These are phyloP conservation scores for Drosophila leontia DNA, from an alignment of 1,140 invertebrate genomes.

Conservation along the genomic window DNA sequence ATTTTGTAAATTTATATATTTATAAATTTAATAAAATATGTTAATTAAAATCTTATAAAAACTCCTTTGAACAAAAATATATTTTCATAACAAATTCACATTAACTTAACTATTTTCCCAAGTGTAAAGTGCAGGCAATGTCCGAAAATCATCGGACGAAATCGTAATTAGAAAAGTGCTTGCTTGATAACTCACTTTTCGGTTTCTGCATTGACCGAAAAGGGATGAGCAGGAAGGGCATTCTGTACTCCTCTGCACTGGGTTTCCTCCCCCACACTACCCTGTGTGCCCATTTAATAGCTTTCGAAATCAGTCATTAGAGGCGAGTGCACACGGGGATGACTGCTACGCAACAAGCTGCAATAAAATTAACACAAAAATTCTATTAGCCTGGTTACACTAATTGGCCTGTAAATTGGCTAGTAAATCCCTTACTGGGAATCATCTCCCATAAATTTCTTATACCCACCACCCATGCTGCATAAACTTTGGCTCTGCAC, in stretches of 20 bases:
- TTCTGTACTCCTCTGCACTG: slow-evolving; percentile 5
- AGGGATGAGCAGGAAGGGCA: slow-evolving; percentile 3
- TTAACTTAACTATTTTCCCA: background rate
- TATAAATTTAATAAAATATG: too few species aligned
- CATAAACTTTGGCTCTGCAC: slow-evolving; percentile 17
- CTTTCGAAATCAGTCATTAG: slow-evolving; percentile 65
- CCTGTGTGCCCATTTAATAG: slow-evolving; percentile 51
- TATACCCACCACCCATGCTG: background rate
- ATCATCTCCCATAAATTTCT: background rate
- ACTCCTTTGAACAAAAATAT: background rate
- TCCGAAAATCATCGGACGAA: slow-evolving; percentile 44
- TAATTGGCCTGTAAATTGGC: slow-evolving; percentile 61
- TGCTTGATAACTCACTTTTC: slow-evolving; percentile 76
- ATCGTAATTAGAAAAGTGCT: slow-evolving; percentile 81
- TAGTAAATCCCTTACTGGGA: slow-evolving; percentile 11
- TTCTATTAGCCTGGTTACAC: slow-evolving; percentile 63
- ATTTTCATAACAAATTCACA: background rate
- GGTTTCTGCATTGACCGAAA: slow-evolving; percentile 20
- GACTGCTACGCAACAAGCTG: slow-evolving; percentile 21
- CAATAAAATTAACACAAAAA: slow-evolving; percentile 64
- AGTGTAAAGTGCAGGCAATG: slow-evolving; percentile 1
- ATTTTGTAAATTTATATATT: too few species aligned
- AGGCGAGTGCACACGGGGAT: slow-evolving; percentile 12
- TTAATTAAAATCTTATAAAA: background rate
- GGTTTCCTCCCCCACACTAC: background rate